A percentile compares a stretch with the other conserved stretches of the same genome.
Conservation (phyloP, 2,797 vertebrate species). For the Stomatorhinus walkeri region DNA sequence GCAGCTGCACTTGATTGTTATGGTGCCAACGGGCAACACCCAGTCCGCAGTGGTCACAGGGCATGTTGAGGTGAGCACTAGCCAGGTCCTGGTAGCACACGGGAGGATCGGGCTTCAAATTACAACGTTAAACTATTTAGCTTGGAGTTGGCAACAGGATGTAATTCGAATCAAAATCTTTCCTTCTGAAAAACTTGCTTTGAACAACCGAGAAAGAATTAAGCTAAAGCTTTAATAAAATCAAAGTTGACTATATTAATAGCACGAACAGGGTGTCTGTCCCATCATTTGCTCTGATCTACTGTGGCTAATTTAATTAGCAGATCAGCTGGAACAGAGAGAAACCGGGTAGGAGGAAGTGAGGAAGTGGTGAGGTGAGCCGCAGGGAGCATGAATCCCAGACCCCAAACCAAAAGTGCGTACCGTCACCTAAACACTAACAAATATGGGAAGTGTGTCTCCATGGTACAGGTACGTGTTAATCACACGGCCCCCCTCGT, state of each 20-base stretch:
- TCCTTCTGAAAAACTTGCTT: background rate
- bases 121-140: background rate
- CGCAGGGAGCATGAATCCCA: background rate
- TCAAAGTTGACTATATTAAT: background rate
- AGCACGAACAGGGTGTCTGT: background rate
- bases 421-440: background rate
- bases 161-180: background rate
- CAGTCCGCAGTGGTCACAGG: background rate
- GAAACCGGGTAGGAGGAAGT: background rate
- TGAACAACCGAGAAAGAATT: background rate
- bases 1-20: background rate
- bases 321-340: background rate
- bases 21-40: background rate
- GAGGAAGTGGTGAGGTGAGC: background rate
- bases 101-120: background rate
- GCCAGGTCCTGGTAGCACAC: background rate
- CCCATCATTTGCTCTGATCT: background rate
- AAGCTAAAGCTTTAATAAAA: background rate
- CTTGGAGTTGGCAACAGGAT: background rate
- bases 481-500: background rate
- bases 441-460: background rate
- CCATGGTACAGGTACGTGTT: background rate
- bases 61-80: background rate
- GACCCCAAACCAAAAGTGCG: background rate
- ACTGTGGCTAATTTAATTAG: background rate